Evolutionary conservation across 2,888 invertebrate genomes (phyloP).

Genomic region (Heliothis peltigera): DNA sequence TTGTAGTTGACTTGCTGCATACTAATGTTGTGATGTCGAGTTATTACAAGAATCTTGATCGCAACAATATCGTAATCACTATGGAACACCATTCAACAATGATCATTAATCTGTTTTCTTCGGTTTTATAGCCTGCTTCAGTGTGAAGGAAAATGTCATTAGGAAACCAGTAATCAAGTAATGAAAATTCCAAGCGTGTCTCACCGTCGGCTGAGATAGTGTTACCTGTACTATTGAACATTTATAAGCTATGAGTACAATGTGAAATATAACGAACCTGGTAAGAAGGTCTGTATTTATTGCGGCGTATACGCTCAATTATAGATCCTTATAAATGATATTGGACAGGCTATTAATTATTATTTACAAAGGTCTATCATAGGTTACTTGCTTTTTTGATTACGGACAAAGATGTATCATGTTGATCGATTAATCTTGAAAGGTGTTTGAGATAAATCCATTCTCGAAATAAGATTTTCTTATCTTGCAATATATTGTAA

Average conservation of each 20-base stretch:
- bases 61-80: slow-evolving; percentile 1
- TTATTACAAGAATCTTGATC: slow-evolving; percentile 26
- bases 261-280: background rate
- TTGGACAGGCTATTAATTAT: slow-evolving; percentile 10
- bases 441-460: too few relatives aligned
- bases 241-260: slow-evolving; percentile 14
- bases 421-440: background rate
- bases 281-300: slow-evolving; percentile 23
- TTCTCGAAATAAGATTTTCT: background rate
- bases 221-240: slow-evolving; percentile 16
- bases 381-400: background rate
- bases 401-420: background rate
- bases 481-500: background rate
- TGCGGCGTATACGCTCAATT: slow-evolving; percentile 17
- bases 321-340: background rate
- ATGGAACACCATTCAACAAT: background rate
- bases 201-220: slow-evolving; percentile 14
- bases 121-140: background rate
- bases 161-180: slow-evolving; percentile 24
- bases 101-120: background rate
- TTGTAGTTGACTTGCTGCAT: slow-evolving; percentile 22
- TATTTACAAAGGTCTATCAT: background rate
- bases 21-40: slow-evolving; percentile 14
- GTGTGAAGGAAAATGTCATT: slow-evolving; percentile 21
- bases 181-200: slow-evolving; percentile 37